Evolutionary conservation across 2,888 invertebrate species (phyloP).

Genomic region (Caenorhabditis doughertyi): DNA sequence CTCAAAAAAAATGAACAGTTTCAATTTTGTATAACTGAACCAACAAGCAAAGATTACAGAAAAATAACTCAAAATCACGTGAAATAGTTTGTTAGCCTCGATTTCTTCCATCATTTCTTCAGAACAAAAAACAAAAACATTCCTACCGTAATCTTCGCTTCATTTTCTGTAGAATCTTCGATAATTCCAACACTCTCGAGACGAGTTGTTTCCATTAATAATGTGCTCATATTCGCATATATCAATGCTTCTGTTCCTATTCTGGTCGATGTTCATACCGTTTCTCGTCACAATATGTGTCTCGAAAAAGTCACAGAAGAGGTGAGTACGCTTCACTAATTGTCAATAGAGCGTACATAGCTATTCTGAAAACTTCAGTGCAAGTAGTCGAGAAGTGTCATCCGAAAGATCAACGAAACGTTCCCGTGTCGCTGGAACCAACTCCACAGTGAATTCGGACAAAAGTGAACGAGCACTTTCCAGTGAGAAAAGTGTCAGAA

Average conservation of each 20-base stretch:
- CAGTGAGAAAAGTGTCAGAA: slow-evolving; percentile 7
- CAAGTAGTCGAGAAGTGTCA: not conserved
- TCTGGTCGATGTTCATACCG: slow-evolving; percentile 2
- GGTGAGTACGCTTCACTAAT: not conserved
- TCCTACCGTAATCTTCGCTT: no score
- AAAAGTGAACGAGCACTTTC: slow-evolving; percentile 7
- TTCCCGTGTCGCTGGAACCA: not conserved
- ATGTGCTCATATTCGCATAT: slow-evolving; percentile 38
- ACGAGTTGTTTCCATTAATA: no score
- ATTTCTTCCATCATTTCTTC: no score
- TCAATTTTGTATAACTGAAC: no score
- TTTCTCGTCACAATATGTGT: slow-evolving; percentile 6
- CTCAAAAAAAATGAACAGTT: no score
- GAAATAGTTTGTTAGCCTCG: no score
- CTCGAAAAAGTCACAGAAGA: slow-evolving; percentile 28
- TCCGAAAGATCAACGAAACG: not conserved
- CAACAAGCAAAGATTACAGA: no score
- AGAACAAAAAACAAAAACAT: no score
- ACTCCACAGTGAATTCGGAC: not conserved
- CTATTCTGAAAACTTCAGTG: not conserved
- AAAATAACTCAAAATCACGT: no score
- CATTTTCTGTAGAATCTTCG: no score
- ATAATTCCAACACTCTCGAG: no score
- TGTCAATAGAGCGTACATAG: not conserved
- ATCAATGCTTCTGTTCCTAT: slow-evolving; percentile 44